A percentile compares a stretch with the other conserved stretches of the same genome.
These are phyloP conservation scores for Phytoseiulus persimilis DNA, from an alignment of 2,888 invertebrate species.

Conservation along the genomic window DNA sequence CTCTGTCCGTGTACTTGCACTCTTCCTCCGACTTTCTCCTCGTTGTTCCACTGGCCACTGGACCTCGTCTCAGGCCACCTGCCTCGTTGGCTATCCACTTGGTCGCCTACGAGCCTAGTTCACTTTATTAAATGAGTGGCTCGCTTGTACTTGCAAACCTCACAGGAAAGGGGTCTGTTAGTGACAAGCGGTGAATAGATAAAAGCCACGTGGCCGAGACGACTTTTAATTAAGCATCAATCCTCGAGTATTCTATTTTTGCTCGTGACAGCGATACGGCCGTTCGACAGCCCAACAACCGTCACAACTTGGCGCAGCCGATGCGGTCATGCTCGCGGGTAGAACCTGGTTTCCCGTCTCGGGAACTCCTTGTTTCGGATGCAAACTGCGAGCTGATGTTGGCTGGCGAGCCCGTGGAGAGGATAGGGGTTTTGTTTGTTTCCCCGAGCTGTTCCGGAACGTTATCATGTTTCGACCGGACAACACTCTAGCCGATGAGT, in stretches of 20 bases:
- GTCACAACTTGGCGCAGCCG: not conserved
- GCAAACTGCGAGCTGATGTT: no score
- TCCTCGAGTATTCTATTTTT: not conserved
- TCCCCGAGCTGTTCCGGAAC: not conserved
- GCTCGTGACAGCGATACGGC: not conserved
- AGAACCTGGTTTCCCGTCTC: no score
- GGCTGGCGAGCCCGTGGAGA: not conserved
- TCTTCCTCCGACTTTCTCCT: not conserved
- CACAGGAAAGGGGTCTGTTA: not conserved
- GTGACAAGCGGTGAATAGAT: not conserved
- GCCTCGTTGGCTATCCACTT: not conserved
- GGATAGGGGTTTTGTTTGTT: not conserved
- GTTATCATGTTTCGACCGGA: not conserved
- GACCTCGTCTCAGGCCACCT: not conserved
- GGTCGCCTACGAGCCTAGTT: not conserved
- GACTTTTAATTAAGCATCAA: not conserved
- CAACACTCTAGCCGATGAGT: not conserved
- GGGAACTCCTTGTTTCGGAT: no score
- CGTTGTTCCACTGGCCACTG: not conserved
- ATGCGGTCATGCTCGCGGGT: not conserved
- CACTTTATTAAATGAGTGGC: not conserved
- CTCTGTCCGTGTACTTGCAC: not conserved
- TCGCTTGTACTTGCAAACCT: not conserved
- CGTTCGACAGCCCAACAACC: not conserved
- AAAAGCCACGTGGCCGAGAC: not conserved